Base-by-base conservation (phyloP, 1,140 invertebrate genomes). In the Tenebrio molitor region DNA sequence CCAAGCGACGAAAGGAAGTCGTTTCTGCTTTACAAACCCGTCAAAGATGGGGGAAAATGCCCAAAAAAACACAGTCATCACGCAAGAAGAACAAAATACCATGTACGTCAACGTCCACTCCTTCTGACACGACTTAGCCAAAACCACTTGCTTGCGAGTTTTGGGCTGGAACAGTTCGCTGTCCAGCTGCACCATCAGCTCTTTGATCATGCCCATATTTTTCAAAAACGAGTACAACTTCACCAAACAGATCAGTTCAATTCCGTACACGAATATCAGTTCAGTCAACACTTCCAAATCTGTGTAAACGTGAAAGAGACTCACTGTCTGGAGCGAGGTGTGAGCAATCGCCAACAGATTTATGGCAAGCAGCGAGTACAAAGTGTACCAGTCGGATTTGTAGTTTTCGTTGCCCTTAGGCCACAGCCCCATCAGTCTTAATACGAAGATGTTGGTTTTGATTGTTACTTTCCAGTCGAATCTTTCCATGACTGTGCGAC, bases 1-100 rank as follows among this genome's bases (percentile, higher is more conserved):
- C 44, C n/a, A 50, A 50, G 15, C 16, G 10, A 50, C 10, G 17
- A 50, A 50, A 4, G 44, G 44, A 15, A 50, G 17, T 17, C 44
- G 44, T 5, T 16, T 8, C 10, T 50, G 12, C 17, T 50, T 50
- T 2, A 8, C 8, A 2, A 17, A 8, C n/a, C 44, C 44, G 17
- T 50, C 44, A 3, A 50, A 3, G 21, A 50, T 50, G 3, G 44
- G 44, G 14, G 10, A 50, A 50, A 16, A 19, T 17, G 44, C 16
- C 44, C 44, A 50, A 5, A 50, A 50, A 19, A 50, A 8, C 3
- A 50, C 1, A 8, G 3, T 50, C 10, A 17, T 4, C 21, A 15
- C 7, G 10, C 1, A 2, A 2, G 16, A 19, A 5, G 29, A 5
- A 10, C 4, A 33, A 33, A 33, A 33, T 33, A 33, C 10, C 4